phyloP scores from a whole-genome alignment of 2,113 vertebrate species.

The Thamnaconus septentrionalis region DNA sequence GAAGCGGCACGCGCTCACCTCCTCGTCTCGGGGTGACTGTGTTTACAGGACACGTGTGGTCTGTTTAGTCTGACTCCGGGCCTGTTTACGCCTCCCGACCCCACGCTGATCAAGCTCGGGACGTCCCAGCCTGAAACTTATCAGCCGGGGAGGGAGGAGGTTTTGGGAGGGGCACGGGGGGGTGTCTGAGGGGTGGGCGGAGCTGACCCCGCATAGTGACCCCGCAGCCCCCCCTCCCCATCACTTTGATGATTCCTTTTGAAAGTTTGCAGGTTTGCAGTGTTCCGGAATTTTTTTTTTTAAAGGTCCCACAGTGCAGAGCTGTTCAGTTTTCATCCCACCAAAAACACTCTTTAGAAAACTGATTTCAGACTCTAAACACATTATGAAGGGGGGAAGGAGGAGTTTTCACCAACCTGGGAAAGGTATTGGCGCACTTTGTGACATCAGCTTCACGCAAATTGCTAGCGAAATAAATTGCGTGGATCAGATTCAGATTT shows the following conservation, averaged over 20 bases:
- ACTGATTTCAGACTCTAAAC: no score
- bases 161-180: not conserved
- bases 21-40: slow-evolving; percentile 20
- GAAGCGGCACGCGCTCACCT: slow-evolving; percentile 42
- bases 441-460: no score
- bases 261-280: not conserved
- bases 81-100: slow-evolving; percentile 58
- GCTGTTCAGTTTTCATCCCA: no score
- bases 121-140: slow-evolving; percentile 21
- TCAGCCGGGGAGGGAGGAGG: slow-evolving; percentile 9
- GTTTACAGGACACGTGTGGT: slow-evolving; percentile 66
- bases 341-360: no score
- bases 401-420: no score
- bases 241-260: no score
- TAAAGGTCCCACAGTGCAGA: no score
- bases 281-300: no score
- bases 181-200: slow-evolving; percentile 44
- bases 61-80: slow-evolving; percentile 74
- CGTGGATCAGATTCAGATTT: no score
- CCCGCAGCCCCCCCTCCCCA: not conserved
- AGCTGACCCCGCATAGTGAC: slow-evolving; percentile 50
- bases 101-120: slow-evolving; percentile 24
- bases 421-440: no score
- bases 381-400: no score
- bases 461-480: no score